phyloP scores from a whole-genome alignment of 53 echinoderm and acorn worm genomes.

The Arbacia lixula region DNA sequence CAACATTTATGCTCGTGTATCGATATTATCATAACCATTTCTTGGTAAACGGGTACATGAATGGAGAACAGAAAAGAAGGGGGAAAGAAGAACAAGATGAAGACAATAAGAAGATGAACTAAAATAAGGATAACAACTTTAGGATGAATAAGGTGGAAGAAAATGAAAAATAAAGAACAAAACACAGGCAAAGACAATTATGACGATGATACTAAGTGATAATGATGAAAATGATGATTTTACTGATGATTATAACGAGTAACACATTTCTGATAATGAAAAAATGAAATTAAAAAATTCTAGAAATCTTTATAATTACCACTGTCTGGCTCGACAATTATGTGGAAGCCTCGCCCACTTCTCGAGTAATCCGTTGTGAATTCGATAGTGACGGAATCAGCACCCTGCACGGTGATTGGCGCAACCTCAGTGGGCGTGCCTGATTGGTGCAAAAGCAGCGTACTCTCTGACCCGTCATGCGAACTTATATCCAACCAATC shows the following conservation, averaged over 20 bases:
- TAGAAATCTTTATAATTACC: slow-evolving; percentile 30
- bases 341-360: slow-evolving; percentile 60
- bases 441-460: not conserved
- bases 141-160: not conserved
- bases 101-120: not conserved
- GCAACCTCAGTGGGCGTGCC: slow-evolving; percentile 37
- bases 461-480: not conserved
- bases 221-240: too few relatives aligned
- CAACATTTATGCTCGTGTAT: too few relatives aligned
- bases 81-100: not conserved
- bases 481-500: slow-evolving; percentile 35
- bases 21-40: too few relatives aligned
- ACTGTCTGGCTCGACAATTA: slow-evolving; percentile 63
- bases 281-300: not conserved
- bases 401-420: not conserved
- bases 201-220: too few relatives aligned
- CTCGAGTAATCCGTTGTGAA: slow-evolving; percentile 60
- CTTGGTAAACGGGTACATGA: too few relatives aligned
- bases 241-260: too few relatives aligned
- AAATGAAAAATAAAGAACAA: too few relatives aligned
- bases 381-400: slow-evolving; percentile 55
- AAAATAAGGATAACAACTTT: not conserved
- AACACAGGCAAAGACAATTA: too few relatives aligned
- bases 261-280: not conserved
- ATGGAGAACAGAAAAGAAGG: too few relatives aligned